Conservation (phyloP, 2,888 invertebrate genomes). For the Dolomedes plantarius region DNA sequence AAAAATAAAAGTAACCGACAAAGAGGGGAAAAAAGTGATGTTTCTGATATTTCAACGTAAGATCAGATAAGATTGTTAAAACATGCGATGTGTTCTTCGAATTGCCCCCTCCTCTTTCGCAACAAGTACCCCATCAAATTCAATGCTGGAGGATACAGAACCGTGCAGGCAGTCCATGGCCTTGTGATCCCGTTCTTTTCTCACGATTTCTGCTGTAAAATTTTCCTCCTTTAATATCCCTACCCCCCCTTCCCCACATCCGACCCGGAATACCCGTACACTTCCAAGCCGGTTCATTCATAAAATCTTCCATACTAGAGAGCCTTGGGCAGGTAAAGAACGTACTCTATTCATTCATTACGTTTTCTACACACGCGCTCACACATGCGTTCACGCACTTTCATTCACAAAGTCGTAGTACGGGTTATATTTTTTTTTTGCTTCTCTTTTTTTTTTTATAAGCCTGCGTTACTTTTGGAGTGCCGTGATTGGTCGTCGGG, state of each 20-base stretch:
- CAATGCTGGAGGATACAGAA: background rate
- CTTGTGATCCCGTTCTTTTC: slow-evolving; percentile 63
- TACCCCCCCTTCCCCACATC: slow-evolving; percentile 24
- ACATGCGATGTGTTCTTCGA: too few relatives aligned
- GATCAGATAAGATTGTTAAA: too few relatives aligned
- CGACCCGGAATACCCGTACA: slow-evolving; percentile 69
- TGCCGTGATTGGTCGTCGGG: slow-evolving; percentile 52
- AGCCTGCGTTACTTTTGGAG: background rate
- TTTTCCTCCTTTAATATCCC: slow-evolving; percentile 13
- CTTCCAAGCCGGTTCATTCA: slow-evolving; percentile 63
- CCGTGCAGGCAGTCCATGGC: slow-evolving; percentile 23
- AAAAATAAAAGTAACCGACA: too few relatives aligned
- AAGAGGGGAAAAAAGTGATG: too few relatives aligned
- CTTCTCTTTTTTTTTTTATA: background rate
- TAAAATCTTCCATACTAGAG: slow-evolving; percentile 61
- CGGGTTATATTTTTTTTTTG: slow-evolving; percentile 20
- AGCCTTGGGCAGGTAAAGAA: slow-evolving; percentile 63
- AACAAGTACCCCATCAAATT: background rate
- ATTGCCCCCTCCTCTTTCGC: background rate
- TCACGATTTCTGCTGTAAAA: slow-evolving; percentile 45
- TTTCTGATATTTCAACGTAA: too few relatives aligned
- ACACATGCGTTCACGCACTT: slow-evolving; percentile 59
- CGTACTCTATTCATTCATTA: slow-evolving; percentile 68
- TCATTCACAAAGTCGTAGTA: slow-evolving; percentile 67
- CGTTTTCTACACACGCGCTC: slow-evolving; percentile 63